Base-by-base conservation (phyloP, 2,113 vertebrate genomes). In the Ursus arctos region DNA sequence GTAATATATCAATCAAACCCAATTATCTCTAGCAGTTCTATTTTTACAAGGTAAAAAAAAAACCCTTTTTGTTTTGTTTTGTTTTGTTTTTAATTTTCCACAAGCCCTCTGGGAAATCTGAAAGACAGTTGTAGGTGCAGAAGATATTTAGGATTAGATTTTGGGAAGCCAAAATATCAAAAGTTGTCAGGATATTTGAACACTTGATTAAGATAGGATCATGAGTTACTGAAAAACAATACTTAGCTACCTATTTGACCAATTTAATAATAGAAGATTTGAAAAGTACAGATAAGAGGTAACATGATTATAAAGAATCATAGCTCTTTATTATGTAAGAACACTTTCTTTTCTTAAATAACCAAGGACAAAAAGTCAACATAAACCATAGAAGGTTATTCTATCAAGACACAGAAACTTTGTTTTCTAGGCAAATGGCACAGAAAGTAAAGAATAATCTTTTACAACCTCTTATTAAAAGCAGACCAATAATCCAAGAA, bases 41-140 rank as follows among this genome's bases (percentile, higher is more conserved):
- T 47, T 95, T 90, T 83, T 89, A 53, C 55, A 43, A 83, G 9
- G 28, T 51, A 24, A 95, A 95, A 83, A 3, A 83, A 89, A 83
- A 63, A 74, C 28, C 21, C 1, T 40, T 36, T 36, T 36, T 36
- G 36, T 83, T 83, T n/a, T 88, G 36, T 83, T 83, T n/a, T 88
- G 61, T 67, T 51, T 49, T n/a, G 31, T 63, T 63, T 63, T 63
- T 63, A 67, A 63, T 63, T 63, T 65, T 89, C 16, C 57, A 67
- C 1, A 15, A 36, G 7, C 15, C 47, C 33, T 91, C 88, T 67
- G 22, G 59, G 59, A 95, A 76, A 95, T 84, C 28, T 55, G 47
- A 74, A 89, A 95, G 36, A 47, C 28, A 72, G 31, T 36, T 84
- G 72, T 77, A 95, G 28, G n/a, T 83, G 9, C 33, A 76, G 67